Conservation (phyloP, 2,888 invertebrate genomes). For the Spicauda simplicius region DNA sequence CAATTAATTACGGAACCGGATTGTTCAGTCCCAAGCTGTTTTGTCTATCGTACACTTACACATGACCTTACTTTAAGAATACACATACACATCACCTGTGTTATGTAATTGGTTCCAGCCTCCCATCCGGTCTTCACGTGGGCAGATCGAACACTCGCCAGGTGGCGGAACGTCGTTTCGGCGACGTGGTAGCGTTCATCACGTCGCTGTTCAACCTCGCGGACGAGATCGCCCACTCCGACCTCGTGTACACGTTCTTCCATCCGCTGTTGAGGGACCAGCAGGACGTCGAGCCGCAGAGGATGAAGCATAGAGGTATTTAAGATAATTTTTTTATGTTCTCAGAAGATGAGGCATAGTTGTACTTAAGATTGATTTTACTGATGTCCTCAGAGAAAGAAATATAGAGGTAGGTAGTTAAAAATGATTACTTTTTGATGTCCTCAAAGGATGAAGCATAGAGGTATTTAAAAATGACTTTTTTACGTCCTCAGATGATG, state of each 20-base stretch:
- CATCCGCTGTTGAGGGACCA: constrained; percentile 98
- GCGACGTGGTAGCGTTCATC: constrained; percentile 95
- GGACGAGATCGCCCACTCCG: constrained; percentile 97
- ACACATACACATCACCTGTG: too few relatives aligned
- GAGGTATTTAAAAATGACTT: constrained; percentile 83
- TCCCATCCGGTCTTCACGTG: constrained; percentile 89
- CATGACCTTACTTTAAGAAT: too few relatives aligned
- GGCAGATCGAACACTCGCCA: constrained; percentile 97
- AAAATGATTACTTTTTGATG: too few relatives aligned
- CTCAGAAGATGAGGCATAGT: neutral
- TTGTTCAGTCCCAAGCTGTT: too few relatives aligned
- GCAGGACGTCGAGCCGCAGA: constrained; percentile 93
- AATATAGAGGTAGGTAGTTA: too few relatives aligned
- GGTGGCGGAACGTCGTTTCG: constrained; percentile 96
- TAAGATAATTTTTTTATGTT: neutral
- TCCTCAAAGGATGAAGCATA: constrained; percentile 90
- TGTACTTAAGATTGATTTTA: too few relatives aligned
- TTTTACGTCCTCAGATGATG: neutral
- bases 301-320: constrained; percentile 90
- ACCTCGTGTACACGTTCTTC: constrained; percentile 99
- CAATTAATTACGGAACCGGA: too few relatives aligned
- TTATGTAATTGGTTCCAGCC: too few relatives aligned
- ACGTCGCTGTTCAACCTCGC: constrained; percentile 93
- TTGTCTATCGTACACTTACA: too few relatives aligned
- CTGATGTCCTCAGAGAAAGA: too few relatives aligned